Conservation (phyloP, 2,797 vertebrate species). For the Aulostomus chinensis region DNA sequence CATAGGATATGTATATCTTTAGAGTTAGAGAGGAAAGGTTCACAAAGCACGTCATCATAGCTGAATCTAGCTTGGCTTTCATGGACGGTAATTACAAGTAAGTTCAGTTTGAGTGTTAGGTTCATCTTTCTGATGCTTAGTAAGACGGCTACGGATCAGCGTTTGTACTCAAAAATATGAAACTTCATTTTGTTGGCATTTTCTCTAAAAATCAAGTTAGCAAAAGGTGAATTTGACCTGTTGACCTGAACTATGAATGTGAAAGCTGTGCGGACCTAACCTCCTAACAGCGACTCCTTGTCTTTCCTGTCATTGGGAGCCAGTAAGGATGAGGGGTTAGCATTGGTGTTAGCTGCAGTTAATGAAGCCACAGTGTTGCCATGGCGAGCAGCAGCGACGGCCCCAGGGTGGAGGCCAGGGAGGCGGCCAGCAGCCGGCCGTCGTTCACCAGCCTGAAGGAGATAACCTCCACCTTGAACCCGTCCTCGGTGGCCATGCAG, state of each 20-base stretch:
- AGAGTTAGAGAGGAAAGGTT: slow-evolving; percentile 73
- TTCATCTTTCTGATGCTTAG: no score
- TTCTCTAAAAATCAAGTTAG: no score
- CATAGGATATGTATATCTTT: slow-evolving; percentile 66
- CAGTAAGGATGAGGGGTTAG: slow-evolving; percentile 63
- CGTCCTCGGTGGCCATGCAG: slow-evolving; percentile 83
- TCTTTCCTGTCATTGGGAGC: slow-evolving; percentile 56
- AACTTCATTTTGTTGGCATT: no score
- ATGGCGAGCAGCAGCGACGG: slow-evolving; percentile 73
- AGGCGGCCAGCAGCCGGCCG: slow-evolving; percentile 62
- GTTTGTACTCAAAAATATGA: no score
- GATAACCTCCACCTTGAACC: slow-evolving; percentile 83
- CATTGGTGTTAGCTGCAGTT: slow-evolving; percentile 70
- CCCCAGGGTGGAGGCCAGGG: slow-evolving; percentile 69
- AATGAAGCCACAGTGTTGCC: slow-evolving; percentile 78
- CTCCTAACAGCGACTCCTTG: slow-evolving; percentile 55
- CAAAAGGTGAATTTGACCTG: no score
- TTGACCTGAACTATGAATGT: slow-evolving; percentile 47
- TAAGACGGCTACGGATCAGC: no score
- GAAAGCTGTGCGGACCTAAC: slow-evolving; percentile 77
- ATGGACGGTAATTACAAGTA: no score
- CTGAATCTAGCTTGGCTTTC: no score
- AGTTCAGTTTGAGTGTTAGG: neutral
- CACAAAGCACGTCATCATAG: slow-evolving; percentile 71
- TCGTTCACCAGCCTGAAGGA: slow-evolving; percentile 81